These are phyloP conservation scores for Rhinichthys osculus DNA, from an alignment of 2,797 vertebrate genomes.

Conservation along the genomic window DNA sequence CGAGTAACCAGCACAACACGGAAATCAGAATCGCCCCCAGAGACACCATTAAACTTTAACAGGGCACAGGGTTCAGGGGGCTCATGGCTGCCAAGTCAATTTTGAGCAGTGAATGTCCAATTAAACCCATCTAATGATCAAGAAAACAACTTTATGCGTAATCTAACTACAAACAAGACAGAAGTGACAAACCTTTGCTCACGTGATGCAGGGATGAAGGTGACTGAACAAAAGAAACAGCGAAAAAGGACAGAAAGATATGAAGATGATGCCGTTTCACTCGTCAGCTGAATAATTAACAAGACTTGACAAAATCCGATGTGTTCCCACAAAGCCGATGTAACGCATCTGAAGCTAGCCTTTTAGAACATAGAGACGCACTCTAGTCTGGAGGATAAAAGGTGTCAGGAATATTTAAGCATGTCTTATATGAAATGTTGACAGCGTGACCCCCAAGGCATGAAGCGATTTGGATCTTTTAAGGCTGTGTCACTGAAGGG, in stretches of 20 bases:
- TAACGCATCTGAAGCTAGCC: constrained; percentile 41
- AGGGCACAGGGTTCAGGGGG: constrained; percentile 38
- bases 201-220: constrained; percentile 15
- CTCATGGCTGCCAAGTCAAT: constrained; percentile 17
- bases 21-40: constrained; percentile 65
- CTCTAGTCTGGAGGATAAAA: constrained; percentile 50
- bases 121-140: constrained; percentile 31
- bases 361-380: constrained; percentile 39
- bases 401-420: constrained; percentile 51
- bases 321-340: constrained; percentile 35
- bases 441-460: constrained; percentile 49
- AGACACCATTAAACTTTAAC: constrained; percentile 68
- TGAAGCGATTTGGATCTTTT: constrained; percentile 47
- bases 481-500: constrained; percentile 37
- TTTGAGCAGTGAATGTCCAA: constrained; percentile 36
- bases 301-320: constrained; percentile 47
- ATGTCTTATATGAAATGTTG: constrained; percentile 42
- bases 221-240: constrained; percentile 5
- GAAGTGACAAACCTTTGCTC: constrained; percentile 42
- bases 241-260: constrained; percentile 6
- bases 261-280: constrained; percentile 34
- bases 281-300: constrained; percentile 49
- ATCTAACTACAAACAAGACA: constrained; percentile 37
- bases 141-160: constrained; percentile 40
- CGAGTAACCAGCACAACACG: constrained; percentile 63